Base-by-base conservation (phyloP, 2,797 vertebrate genomes). In the Peromyscus melanophrys region DNA sequence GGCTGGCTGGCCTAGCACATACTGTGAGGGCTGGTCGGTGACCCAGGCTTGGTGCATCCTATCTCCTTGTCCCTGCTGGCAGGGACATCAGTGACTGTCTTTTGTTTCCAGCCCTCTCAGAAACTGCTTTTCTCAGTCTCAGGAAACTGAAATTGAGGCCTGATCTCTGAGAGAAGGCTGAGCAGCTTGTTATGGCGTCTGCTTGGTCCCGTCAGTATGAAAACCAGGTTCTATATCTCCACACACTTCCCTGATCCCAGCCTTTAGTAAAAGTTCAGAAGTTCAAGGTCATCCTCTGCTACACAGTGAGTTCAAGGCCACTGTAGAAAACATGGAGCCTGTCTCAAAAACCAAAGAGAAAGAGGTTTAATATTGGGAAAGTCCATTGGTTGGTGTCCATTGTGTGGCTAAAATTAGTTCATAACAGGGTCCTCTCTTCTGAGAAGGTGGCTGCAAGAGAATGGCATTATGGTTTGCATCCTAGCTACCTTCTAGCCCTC, bases 391-490 rank as follows among this genome's bases (percentile, higher is more conserved):
- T 90, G 49, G 69, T 46, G 29, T 85, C 4, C 6, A 27, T 25
- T 78, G 25, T 73, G 67, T 83, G 75, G 67, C 31, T 91, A 67
- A 75, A 87, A 86, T 67, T 90, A 78, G 77, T 83, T 94, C 61
- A 90, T 21, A 61, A 11, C 34, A 34, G 27, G 82, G 40, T 92
- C 65, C 49, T 43, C 37, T 59, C 23, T 6, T 59, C 65, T 69
- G 63, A 85, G 55, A 76, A 49, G 31, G 27, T 77, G 59, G 75
- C 21, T 34, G 43, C 31, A 63, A 81, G 87, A 90, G 37, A 40
- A 0, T 49, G 23, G 49, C 34, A 73, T 80, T 95, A 85, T 83
- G 31, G 7, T 59, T 86, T 93, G 67, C 25, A 37, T 87, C 4
- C 17, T 17, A 92, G 49, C 43, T 84, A 2, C 25, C 57, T 46